Evolutionary conservation across 2,888 invertebrate species (phyloP), one percentile per base, ranked within the genome.

Genomic region (Drosophila cognata): DNA sequence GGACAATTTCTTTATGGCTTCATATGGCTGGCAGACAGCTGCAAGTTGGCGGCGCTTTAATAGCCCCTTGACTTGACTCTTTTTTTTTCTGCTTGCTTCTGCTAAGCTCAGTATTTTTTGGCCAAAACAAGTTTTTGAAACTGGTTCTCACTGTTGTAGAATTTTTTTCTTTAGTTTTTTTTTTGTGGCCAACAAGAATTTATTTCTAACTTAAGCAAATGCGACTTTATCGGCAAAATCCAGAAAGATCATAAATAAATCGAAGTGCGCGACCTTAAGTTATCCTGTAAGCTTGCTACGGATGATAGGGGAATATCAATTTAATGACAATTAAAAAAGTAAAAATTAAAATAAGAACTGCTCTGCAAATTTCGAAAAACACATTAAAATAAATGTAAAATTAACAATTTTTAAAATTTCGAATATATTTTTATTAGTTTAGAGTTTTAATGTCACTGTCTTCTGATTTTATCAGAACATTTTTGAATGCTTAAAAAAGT

Each of bases 181-280:
- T 59, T 60, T 60, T 63, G 43, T 57, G 64, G 69, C 73, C 78
- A 78, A 76, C 73, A 79, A 88, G 89, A 89, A 89, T 88, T 89
- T 87, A 83, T 89, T 89, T 89, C 89, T 88, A 89, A 89, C 76
- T 70, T 82, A 89, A 83, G 82, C 89, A 89, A 89, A 87, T 66
- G 85, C 79, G 89, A 84, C 89, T 81, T 89, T 80, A 88, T 84
- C 87, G 84, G 73, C 64, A 64, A 72, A 77, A 57, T 46, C 25
- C 59, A 58, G 58, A 51, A 60, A 50, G 51, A 58, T 59, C 71
- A 50, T 57, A 71, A 79, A 57, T 55, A 61, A 48, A 29, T 60
- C 61, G 31, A 57, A 59, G 29, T 74, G 66, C 64, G 16, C 63
- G 77, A 75, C 80, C 66, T 28, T 18, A 46, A 62, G 63, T 61